A percentile compares a stretch with the other conserved stretches of the same genome.
These are phyloP conservation scores for Spisula subtruncata DNA, from an alignment of 2,888 invertebrate species.

Conservation along the genomic window DNA sequence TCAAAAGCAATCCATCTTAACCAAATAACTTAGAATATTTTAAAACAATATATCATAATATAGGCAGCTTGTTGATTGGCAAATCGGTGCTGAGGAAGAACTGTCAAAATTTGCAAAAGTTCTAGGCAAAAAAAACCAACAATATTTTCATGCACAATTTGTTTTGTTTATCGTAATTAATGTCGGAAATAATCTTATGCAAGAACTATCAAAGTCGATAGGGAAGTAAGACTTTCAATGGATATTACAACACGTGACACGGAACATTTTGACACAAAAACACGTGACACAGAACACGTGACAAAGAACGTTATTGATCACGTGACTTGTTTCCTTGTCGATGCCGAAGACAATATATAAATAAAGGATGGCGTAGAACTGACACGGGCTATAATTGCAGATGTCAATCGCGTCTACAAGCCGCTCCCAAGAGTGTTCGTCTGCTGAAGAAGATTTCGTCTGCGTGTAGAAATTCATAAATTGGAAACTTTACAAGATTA, in stretches of 20 bases:
- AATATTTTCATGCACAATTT: constrained; percentile 13
- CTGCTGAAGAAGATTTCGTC: constrained; percentile 36
- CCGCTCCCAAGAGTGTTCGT: not conserved
- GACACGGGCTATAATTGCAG: constrained; percentile 43
- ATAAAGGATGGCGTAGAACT: constrained; percentile 27
- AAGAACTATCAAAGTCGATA: constrained; percentile 33
- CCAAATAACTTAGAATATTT: no score
- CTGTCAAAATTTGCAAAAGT: no score
- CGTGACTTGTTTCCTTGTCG: constrained; percentile 40
- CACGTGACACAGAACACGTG: constrained; percentile 47
- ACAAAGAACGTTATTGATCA: no score
- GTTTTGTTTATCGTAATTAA: constrained; percentile 25
- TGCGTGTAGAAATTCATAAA: constrained; percentile 14
- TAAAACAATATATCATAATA: no score
- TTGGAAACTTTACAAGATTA: not conserved
- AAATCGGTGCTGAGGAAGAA: no score
- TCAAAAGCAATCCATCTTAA: no score
- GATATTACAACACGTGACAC: constrained; percentile 43
- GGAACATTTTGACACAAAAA: no score
- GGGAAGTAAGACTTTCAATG: constrained; percentile 2
- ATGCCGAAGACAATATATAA: constrained; percentile 52
- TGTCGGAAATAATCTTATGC: constrained; percentile 28
- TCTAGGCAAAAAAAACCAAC: not conserved
- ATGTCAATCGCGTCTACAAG: constrained; percentile 35
- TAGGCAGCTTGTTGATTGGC: no score